phyloP scores from a whole-genome alignment of 2,113 vertebrate species.

The Centropus unirufus region DNA sequence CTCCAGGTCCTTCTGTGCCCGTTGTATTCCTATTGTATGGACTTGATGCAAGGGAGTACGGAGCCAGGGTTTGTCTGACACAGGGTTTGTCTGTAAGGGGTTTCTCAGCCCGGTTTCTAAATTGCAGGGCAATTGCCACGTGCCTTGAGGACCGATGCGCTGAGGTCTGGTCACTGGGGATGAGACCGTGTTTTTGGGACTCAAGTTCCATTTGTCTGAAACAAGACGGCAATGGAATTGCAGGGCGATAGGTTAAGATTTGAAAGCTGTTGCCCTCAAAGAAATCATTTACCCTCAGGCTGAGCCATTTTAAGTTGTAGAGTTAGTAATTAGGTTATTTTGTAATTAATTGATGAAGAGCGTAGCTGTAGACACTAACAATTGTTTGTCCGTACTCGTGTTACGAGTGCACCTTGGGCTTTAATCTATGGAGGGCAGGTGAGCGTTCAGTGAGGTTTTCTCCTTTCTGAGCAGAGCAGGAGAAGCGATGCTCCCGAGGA shows the following conservation, averaged over 20 bases:
- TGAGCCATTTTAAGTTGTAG: neutral
- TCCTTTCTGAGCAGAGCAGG: neutral
- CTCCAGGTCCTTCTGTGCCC: too few relatives aligned
- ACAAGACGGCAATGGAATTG: neutral
- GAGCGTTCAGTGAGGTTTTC: neutral
- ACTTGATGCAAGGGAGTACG: rapidly evolving
- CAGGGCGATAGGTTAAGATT: neutral
- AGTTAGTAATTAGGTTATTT: neutral
- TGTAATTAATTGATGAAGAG: neutral
- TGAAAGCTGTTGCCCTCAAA: neutral
- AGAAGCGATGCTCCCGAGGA: neutral
- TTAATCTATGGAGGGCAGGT: neutral
- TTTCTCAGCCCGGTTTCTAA: neutral
- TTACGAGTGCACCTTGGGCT: neutral
- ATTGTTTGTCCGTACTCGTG: neutral
- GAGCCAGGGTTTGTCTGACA: neutral
- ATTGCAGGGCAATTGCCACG: neutral
- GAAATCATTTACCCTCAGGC: neutral
- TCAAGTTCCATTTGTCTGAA: neutral
- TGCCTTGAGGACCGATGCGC: neutral
- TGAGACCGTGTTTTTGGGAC: neutral
- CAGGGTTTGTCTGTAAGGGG: neutral
- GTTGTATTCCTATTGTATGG: too few relatives aligned
- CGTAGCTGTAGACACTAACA: neutral
- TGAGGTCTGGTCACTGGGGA: neutral